These are phyloP conservation scores for Pygathrix nemaeus DNA, from an alignment of 2,113 vertebrate genomes.

Conservation along the genomic window DNA sequence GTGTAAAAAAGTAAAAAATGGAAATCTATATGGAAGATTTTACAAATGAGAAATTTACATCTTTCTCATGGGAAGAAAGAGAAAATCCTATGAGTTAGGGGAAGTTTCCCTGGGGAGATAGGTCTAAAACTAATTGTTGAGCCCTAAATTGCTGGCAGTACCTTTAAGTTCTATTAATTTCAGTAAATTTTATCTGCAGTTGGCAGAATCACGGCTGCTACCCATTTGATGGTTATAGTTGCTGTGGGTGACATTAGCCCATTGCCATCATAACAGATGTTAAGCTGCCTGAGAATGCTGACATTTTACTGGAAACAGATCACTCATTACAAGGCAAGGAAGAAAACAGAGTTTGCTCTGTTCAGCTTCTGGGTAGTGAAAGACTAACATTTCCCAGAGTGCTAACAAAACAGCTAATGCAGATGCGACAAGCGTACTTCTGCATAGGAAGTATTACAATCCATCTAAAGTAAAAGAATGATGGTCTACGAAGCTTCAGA, in stretches of 20 bases:
- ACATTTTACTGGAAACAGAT: conserved; percentile 60
- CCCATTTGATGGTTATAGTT: not conserved
- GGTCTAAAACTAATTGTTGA: conserved; percentile 11
- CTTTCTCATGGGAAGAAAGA: too few relatives aligned
- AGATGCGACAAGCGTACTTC: not conserved
- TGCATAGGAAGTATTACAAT: not conserved
- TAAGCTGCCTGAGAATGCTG: conserved; percentile 20
- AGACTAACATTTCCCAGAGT: conserved; percentile 1
- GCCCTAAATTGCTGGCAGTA: not conserved
- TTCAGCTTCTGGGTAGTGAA: conserved; percentile 31
- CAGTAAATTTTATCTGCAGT: conserved; percentile 26
- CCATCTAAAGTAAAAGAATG: not conserved
- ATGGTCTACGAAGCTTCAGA: not conserved
- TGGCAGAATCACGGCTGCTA: not conserved
- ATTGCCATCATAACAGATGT: conserved; percentile 41
- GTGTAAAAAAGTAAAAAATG: not conserved
- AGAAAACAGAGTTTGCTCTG: conserved; percentile 46
- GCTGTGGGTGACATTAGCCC: conserved; percentile 44
- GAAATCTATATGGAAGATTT: not conserved
- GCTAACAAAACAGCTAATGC: not conserved
- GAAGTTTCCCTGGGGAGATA: not conserved
- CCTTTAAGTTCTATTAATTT: conserved; percentile 51
- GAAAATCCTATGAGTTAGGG: not conserved
- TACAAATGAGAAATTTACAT: not conserved
- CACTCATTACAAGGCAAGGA: conserved; percentile 46